These are phyloP conservation scores for Psylliodes chrysocephalus DNA, from an alignment of 2,888 invertebrate species.

Conservation along the genomic window DNA sequence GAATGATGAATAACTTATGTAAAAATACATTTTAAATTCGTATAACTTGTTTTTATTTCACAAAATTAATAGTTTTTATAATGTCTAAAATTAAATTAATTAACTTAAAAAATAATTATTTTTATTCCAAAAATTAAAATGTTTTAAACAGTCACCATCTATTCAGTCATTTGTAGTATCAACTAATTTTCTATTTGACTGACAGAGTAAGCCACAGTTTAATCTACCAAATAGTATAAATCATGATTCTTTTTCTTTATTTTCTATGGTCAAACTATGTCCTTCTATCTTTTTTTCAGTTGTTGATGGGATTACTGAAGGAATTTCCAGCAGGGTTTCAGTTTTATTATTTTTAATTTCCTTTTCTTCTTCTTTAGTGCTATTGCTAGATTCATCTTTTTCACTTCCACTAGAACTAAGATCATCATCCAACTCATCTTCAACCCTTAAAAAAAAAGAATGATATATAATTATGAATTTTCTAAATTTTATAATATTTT, in stretches of 20 bases:
- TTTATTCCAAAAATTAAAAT: no score
- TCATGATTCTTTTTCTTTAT: no score
- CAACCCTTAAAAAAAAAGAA: conserved; percentile 51
- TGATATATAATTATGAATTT: neutral
- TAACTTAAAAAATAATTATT: no score
- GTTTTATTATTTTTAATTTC: neutral
- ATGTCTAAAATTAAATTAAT: neutral
- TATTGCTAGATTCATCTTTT: conserved; percentile 11
- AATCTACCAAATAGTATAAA: no score
- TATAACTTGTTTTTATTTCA: neutral
- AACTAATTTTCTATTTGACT: no score
- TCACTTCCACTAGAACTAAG: conserved; percentile 22
- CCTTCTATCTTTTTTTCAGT: no score
- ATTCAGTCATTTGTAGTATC: no score
- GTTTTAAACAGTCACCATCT: no score
- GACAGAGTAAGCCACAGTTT: no score
- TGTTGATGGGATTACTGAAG: neutral
- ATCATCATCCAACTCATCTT: conserved; percentile 55
- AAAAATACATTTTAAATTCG: neutral
- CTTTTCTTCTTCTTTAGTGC: neutral
- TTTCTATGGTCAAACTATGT: no score
- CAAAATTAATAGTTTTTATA: neutral
- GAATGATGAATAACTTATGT: conserved; percentile 50
- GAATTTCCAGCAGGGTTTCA: neutral
- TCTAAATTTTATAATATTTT: no score